Conservation (phyloP, 2,113 vertebrate genomes). For the Tragulus kanchil region DNA sequence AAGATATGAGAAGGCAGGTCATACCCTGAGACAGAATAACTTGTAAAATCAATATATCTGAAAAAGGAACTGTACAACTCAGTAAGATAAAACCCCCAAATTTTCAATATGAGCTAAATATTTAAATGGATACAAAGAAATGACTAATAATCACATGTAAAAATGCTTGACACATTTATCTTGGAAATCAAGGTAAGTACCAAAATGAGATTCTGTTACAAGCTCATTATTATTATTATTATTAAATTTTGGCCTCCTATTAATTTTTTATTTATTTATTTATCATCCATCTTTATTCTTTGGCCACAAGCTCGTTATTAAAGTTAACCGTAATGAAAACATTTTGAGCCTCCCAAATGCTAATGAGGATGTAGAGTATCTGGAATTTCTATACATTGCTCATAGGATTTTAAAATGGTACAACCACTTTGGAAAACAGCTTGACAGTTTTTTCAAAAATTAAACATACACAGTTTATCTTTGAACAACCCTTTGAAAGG, state of each 20-base stretch:
- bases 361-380: background rate
- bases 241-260: no score
- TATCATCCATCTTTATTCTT: no score
- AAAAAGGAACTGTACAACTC: background rate
- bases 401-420: background rate
- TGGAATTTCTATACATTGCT: background rate
- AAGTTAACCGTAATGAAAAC: background rate
- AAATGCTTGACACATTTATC: background rate
- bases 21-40: background rate
- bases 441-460: background rate
- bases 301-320: no score
- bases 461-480: background rate
- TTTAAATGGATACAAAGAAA: background rate
- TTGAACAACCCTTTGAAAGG: background rate
- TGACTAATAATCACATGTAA: background rate
- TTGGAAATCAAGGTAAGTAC: background rate
- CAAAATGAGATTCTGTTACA: background rate
- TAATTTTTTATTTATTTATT: no score
- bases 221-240: background rate
- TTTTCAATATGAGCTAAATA: background rate
- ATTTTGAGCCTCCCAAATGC: background rate
- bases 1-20: background rate
- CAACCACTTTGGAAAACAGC: background rate
- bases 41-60: background rate
- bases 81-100: background rate